These are phyloP conservation scores for Prunella strophiata DNA, from an alignment of 2,797 vertebrate species.

Conservation along the genomic window DNA sequence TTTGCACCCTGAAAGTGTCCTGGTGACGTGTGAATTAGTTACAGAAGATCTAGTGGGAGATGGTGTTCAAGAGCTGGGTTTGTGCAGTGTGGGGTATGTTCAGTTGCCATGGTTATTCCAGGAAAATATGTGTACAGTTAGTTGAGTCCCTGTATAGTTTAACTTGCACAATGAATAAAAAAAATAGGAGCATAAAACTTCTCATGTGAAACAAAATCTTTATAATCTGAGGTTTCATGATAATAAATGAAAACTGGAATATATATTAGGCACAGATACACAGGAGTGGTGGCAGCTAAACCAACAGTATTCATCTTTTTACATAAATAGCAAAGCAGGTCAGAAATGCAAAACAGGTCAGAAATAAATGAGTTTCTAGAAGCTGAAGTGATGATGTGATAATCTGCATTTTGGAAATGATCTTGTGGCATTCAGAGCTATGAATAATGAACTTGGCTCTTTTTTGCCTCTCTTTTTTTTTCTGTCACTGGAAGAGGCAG, in stretches of 20 bases:
- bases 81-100: background rate
- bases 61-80: background rate
- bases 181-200: background rate
- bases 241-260: conserved; percentile 32
- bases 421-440: conserved; percentile 12
- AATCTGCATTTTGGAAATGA: conserved; percentile 46
- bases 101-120: conserved; percentile 61
- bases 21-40: conserved; percentile 56
- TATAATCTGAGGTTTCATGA: conserved; percentile 17
- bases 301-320: background rate
- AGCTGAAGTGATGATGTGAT: conserved; percentile 37
- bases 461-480: background rate
- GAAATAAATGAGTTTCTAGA: conserved; percentile 40
- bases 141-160: background rate
- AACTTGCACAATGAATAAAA: conserved; percentile 45
- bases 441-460: background rate
- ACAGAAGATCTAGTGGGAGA: conserved; percentile 51
- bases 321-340: conserved; percentile 32
- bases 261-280: background rate
- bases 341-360: conserved; percentile 53
- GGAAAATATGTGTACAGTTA: conserved; percentile 20
- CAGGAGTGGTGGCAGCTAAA: conserved; percentile 1
- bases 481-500: background rate
- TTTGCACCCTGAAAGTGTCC: conserved; percentile 64
- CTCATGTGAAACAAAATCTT: conserved; percentile 18